Conservation (phyloP, 2,797 vertebrate species). For the Microctenopoma lineatum region DNA sequence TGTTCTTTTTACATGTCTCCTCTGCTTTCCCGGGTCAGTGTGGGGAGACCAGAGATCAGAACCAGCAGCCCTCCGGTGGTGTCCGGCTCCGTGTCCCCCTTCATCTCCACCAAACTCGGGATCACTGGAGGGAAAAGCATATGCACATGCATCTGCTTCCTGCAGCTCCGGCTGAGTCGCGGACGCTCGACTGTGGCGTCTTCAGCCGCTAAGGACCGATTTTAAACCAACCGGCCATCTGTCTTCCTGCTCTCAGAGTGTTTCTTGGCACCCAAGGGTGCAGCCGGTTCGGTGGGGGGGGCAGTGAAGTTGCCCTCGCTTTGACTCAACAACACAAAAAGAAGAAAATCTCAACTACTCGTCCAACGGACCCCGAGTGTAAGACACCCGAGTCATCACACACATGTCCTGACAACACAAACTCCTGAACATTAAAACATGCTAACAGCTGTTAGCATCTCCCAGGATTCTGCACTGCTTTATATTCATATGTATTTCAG, state of each 20-base stretch:
- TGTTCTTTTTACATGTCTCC: background rate
- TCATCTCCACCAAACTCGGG: constrained; percentile 52
- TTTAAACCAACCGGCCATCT: constrained; percentile 82
- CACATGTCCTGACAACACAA: too few species aligned
- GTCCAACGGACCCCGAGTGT: too few species aligned
- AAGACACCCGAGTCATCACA: too few species aligned
- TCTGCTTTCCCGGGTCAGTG: constrained; percentile 3
- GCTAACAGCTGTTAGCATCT: too few species aligned
- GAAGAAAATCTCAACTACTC: too few species aligned
- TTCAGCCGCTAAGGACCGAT: constrained; percentile 58
- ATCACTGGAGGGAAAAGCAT: constrained; percentile 79
- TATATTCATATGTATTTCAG: too few species aligned
- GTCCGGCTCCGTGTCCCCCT: constrained; percentile 21
- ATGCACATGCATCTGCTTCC: constrained; percentile 81
- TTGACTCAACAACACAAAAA: constrained; percentile 51
- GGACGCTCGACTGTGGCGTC: constrained; percentile 55
- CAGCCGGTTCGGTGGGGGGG: constrained; percentile 14
- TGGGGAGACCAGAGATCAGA: constrained; percentile 12
- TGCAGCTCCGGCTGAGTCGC: constrained; percentile 64
- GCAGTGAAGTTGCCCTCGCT: constrained; percentile 45
- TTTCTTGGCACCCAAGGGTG: constrained; percentile 74
- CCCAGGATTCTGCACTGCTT: too few species aligned
- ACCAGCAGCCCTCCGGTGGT: background rate
- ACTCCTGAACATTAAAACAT: too few species aligned
- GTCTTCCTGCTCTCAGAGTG: constrained; percentile 72